These are phyloP conservation scores for Palloptera scutellata DNA, from an alignment of 2,888 invertebrate genomes.

Conservation along the genomic window DNA sequence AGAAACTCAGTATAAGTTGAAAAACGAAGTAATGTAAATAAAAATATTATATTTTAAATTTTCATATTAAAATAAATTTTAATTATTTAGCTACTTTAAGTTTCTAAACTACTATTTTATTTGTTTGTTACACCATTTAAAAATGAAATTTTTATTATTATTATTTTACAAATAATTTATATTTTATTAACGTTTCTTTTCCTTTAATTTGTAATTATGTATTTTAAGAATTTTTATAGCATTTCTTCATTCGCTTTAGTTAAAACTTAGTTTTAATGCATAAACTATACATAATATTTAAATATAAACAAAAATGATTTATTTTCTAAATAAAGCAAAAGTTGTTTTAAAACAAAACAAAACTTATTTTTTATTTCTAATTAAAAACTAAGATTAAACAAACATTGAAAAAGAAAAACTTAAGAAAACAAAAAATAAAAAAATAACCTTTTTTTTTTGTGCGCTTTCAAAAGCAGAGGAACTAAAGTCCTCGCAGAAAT, in stretches of 20 bases:
- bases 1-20: slow-evolving; percentile 35
- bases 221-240: slow-evolving; percentile 45
- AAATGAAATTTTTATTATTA: slow-evolving; percentile 9
- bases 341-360: background rate
- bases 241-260: slow-evolving; percentile 59
- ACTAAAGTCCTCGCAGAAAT: background rate
- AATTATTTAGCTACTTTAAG: slow-evolving; percentile 21
- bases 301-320: background rate
- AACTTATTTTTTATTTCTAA: slow-evolving; percentile 6
- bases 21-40: background rate
- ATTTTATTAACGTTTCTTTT: background rate
- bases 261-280: slow-evolving; percentile 41
- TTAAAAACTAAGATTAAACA: too few relatives aligned
- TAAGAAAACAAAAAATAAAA: too few relatives aligned
- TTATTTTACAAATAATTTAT: background rate
- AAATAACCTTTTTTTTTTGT: too few relatives aligned
- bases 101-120: slow-evolving; percentile 15
- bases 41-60: slow-evolving; percentile 29
- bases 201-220: slow-evolving; percentile 1
- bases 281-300: background rate
- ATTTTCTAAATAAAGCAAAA: background rate
- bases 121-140: slow-evolving; percentile 21
- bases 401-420: too few relatives aligned
- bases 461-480: background rate
- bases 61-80: slow-evolving; percentile 34